Evolutionary conservation across 2,797 vertebrate genomes (phyloP), one percentile per base, ranked within the genome.

Genomic region (Notolepis coatsorum): DNA sequence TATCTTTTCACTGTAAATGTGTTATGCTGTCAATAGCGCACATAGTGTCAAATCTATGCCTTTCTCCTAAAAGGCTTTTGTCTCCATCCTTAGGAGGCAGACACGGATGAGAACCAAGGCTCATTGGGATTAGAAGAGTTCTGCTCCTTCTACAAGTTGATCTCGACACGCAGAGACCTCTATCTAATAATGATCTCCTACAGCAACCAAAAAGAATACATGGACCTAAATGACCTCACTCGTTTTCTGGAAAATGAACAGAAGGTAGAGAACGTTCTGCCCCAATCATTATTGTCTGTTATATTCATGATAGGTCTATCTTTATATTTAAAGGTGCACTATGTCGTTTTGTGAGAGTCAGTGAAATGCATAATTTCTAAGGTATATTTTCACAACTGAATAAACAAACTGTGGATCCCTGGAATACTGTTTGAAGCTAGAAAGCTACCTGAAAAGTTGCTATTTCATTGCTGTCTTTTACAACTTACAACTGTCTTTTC

Each of bases 81-180:
- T 50, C 20, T 37, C 66, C 35, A 0, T 85, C 42, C 65, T 27
- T 80, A 99, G 97, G 95, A 97, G 63, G 97, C 97, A 0, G 96
- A 99, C 76, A 99, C 96, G 0, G 97, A 98, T 9, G 96, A 96
- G 17, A 94, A 94, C 75, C 96, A 98, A 84, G 97, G 97, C 5
- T 95, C 91, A 0, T 88, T 99, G 73, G 95, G 89, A 61, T 98
- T 98, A 0, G 96, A 97, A 13, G 97, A 98, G 77, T 99, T 99
- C 89, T 98, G 95, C 8, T 88, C 93, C 5, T 99, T 99, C 91
- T 99, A 98, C 73, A 98, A 98, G 90, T 95, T 95, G 94, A 98
- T 99, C 91, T 99, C 97, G 1, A 99, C 97, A 0, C 94, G 97
- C 9, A 90, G 95, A 4, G 97, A 99, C 69, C 92, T 99, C 55